These are phyloP conservation scores for Papilio machaon DNA, from an alignment of 1,140 invertebrate genomes.

Conservation along the genomic window DNA sequence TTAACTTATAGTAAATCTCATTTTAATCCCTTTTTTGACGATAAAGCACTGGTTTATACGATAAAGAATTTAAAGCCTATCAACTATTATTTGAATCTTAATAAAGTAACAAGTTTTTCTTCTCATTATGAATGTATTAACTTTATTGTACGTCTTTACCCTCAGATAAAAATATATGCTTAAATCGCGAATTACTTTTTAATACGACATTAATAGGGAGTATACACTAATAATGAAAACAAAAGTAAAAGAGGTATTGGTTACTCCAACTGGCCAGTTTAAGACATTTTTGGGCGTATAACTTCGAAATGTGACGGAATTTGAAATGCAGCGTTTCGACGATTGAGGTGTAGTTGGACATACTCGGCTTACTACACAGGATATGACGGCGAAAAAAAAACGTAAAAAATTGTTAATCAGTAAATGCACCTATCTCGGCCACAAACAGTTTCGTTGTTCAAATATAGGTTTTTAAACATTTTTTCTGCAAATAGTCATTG, in stretches of 20 bases:
- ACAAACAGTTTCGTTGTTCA: slow-evolving; percentile 2
- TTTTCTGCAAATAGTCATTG: slow-evolving; percentile 9
- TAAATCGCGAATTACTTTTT: too few relatives aligned
- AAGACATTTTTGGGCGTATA: too few relatives aligned
- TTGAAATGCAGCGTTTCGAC: too few relatives aligned
- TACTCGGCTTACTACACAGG: not conserved
- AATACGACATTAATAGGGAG: too few relatives aligned
- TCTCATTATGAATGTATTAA: too few relatives aligned
- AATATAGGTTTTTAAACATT: slow-evolving; percentile 6
- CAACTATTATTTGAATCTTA: not conserved
- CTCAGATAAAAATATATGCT: too few relatives aligned
- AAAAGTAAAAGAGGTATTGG: too few relatives aligned
- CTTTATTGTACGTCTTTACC: too few relatives aligned
- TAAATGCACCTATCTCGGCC: not conserved
- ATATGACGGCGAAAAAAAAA: not conserved
- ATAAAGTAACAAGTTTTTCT: too few relatives aligned
- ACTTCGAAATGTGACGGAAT: too few relatives aligned
- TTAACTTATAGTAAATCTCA: not conserved
- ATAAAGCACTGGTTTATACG: not conserved
- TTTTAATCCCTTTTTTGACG: not conserved
- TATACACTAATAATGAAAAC: too few relatives aligned
- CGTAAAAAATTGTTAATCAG: not conserved
- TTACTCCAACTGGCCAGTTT: too few relatives aligned
- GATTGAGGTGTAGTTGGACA: not conserved
- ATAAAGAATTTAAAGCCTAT: not conserved